Base-by-base conservation (phyloP, 2,888 invertebrate species). In the Taenaris catops region DNA sequence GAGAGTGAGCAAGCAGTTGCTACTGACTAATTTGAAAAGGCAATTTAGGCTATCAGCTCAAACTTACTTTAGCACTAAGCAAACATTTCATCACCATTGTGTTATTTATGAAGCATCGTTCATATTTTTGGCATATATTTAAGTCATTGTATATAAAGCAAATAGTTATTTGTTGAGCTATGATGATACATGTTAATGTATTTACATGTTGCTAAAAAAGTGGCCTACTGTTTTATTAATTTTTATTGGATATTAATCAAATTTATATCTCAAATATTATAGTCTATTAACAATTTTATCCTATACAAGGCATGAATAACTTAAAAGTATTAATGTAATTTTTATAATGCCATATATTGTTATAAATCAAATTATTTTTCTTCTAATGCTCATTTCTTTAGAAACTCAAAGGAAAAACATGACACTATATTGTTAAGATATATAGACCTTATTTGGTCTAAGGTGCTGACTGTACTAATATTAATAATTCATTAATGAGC, bases 61-160 rank as follows among this genome's bases (percentile, higher is more conserved):
- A 81, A 75, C 66, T 61, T 59, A 55, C 31, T 53, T 9, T 80
- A 81, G 80, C 70, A 75, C 70, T 84, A 83, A 79, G 84, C 71
- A 49, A 72, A 70, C 75, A 72, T 61, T 62, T 57, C 69, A 74
- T 71, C 73, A 68, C 73, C 71, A 59, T 59, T 55, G 54, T 69
- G 64, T 75, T 80, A 74, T 72, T 71, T 73, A 65, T 76, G 64
- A 67, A 61, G 65, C 75, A 67, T 72, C 58, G 55, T 58, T 62
- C 63, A 63, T 69, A 72, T 74, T 67, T 75, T 76, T 76, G 72
- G 61, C 67, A 79, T 81, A 78, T 68, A 78, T 79, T 34, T 38
- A 40, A 40, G 34, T 37, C 27, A 21, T 35, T 46, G 46, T 46
- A 46, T 34, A 46, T 46, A 47, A 38, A 26, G 31, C 41, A 45